phyloP scores from a whole-genome alignment of 2,888 invertebrate genomes.

The Diarsia rubi region DNA sequence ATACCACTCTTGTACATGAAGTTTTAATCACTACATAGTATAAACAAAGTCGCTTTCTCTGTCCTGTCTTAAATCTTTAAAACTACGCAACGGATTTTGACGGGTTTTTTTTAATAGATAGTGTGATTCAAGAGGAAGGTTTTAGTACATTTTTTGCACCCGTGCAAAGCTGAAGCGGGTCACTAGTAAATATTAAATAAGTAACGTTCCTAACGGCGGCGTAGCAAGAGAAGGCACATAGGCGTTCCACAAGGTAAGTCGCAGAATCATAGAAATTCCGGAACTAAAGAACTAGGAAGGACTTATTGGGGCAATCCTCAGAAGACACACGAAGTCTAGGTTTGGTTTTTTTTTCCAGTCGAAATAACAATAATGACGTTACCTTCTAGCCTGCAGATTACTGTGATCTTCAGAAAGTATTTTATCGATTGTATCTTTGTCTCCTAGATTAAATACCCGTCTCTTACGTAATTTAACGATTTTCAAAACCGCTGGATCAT shows the following conservation, averaged over 20 bases:
- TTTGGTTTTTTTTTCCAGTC: background rate
- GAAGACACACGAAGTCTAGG: too few species aligned
- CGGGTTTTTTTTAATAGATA: too few species aligned
- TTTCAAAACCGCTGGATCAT: constrained; percentile 2
- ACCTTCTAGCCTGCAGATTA: background rate
- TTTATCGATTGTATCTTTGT: background rate
- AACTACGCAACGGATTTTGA: too few species aligned
- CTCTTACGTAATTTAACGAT: constrained; percentile 1
- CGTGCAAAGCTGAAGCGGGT: too few species aligned
- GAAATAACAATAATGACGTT: background rate
- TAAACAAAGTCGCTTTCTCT: too few species aligned
- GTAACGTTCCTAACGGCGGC: background rate
- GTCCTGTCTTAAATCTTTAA: too few species aligned
- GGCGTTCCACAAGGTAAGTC: background rate
- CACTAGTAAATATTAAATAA: too few species aligned
- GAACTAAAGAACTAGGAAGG: background rate
- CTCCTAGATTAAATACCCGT: constrained; percentile 7
- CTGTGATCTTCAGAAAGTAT: background rate
- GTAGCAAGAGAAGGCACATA: too few species aligned
- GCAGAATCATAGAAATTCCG: background rate
- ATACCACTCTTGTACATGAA: too few species aligned
- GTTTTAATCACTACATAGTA: too few species aligned
- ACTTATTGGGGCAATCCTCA: background rate
- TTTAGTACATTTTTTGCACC: too few species aligned
- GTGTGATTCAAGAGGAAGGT: too few species aligned